Conservation (phyloP, 2,888 invertebrate genomes). For the Tethea ocularis region DNA sequence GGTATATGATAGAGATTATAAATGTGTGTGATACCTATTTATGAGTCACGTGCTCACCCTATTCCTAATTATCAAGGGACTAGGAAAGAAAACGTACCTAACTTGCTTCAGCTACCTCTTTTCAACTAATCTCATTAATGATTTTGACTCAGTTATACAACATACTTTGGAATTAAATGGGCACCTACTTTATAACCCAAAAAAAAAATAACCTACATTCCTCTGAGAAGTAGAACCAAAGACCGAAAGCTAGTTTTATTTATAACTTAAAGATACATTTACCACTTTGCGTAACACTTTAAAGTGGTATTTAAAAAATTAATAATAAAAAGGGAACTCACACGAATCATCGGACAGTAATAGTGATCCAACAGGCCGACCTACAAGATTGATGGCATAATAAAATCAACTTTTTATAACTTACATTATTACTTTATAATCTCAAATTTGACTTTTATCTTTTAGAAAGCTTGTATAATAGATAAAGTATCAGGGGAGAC, state of each 20-base stretch:
- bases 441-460: constrained; percentile 79
- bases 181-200: neutral
- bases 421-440: constrained; percentile 76
- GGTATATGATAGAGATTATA: no score
- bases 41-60: no score
- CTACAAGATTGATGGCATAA: constrained; percentile 79
- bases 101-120: neutral
- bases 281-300: constrained; percentile 19
- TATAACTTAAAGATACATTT: constrained; percentile 13
- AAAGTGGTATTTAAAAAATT: constrained; percentile 20
- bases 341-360: constrained; percentile 48
- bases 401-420: constrained; percentile 76
- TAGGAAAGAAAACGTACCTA: no score
- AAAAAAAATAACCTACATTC: neutral
- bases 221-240: neutral
- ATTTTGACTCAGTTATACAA: neutral
- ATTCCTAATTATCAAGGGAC: no score
- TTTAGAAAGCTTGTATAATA: constrained; percentile 70
- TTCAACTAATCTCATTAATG: neutral
- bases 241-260: neutral
- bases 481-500: constrained; percentile 72
- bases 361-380: constrained; percentile 53
- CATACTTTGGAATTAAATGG: neutral
- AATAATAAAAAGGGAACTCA: constrained; percentile 55
- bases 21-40: no score